These are phyloP conservation scores for Nephila pilipes DNA, from an alignment of 1,140 invertebrate genomes.

Conservation along the genomic window DNA sequence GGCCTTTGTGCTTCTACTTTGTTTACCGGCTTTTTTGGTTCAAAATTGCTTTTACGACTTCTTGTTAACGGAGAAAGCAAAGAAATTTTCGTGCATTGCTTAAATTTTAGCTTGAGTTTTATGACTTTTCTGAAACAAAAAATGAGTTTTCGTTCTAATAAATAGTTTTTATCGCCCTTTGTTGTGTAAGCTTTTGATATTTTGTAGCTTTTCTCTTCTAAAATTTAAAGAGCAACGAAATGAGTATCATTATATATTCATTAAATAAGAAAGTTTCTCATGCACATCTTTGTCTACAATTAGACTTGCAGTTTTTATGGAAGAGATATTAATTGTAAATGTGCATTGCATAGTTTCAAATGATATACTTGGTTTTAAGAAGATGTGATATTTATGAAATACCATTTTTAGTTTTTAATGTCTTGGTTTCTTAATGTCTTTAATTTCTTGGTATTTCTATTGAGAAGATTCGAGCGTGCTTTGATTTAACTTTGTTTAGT, in stretches of 20 bases:
- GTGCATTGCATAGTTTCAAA: too few relatives aligned
- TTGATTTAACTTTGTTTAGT: too few relatives aligned
- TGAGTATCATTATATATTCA: background rate
- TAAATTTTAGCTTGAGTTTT: background rate
- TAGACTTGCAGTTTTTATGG: too few relatives aligned
- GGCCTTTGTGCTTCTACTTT: background rate
- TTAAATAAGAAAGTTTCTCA: background rate
- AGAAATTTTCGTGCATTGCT: background rate
- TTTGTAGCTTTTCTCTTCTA: background rate
- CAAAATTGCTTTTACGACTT: background rate
- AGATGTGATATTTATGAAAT: too few relatives aligned
- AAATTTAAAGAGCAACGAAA: background rate
- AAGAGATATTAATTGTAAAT: too few relatives aligned
- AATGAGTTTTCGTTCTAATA: background rate
- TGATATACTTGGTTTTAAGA: too few relatives aligned
- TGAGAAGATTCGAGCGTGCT: too few relatives aligned
- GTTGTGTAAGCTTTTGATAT: background rate
- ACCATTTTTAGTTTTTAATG: too few relatives aligned
- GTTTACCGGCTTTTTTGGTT: background rate
- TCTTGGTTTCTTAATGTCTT: too few relatives aligned
- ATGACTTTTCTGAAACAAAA: conserved; percentile 2
- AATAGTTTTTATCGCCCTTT: background rate
- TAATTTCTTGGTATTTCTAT: too few relatives aligned
- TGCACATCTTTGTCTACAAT: too few relatives aligned
- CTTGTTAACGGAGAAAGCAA: background rate